These are phyloP conservation scores for Chloropsis hardwickii DNA, from an alignment of 2,113 vertebrate species.

Conservation along the genomic window DNA sequence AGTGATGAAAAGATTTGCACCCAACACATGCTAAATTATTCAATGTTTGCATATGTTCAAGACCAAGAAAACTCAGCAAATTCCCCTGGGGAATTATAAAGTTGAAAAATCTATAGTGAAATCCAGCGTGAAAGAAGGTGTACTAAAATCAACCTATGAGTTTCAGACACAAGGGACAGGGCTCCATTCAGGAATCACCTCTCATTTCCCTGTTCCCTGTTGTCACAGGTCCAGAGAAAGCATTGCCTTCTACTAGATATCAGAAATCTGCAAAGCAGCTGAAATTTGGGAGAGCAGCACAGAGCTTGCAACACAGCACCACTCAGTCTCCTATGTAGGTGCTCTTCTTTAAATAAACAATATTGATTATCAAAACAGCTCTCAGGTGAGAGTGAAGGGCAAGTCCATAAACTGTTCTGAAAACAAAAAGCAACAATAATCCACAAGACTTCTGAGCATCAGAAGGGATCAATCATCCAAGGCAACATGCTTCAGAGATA, in stretches of 20 bases:
- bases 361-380: not conserved
- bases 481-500: not conserved
- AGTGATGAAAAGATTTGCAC: not conserved
- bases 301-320: not conserved
- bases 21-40: not conserved
- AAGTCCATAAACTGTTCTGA: not conserved
- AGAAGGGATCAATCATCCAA: not conserved
- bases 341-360: not conserved
- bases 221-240: not conserved
- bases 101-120: not conserved
- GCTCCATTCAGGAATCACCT: not conserved
- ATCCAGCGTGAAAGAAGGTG: not conserved
- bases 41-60: not conserved
- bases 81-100: not conserved
- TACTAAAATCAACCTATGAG: not conserved
- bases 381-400: not conserved
- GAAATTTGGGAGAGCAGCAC: not conserved
- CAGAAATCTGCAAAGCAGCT: not conserved
- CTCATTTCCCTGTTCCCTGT: not conserved
- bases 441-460: not conserved
- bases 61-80: not conserved
- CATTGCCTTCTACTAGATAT: not conserved
- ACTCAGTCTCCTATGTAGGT: not conserved
- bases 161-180: not conserved
- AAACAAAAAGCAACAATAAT: not conserved